These are phyloP conservation scores for Chaenogobius annularis DNA, from an alignment of 2,113 vertebrate genomes.

Conservation along the genomic window DNA sequence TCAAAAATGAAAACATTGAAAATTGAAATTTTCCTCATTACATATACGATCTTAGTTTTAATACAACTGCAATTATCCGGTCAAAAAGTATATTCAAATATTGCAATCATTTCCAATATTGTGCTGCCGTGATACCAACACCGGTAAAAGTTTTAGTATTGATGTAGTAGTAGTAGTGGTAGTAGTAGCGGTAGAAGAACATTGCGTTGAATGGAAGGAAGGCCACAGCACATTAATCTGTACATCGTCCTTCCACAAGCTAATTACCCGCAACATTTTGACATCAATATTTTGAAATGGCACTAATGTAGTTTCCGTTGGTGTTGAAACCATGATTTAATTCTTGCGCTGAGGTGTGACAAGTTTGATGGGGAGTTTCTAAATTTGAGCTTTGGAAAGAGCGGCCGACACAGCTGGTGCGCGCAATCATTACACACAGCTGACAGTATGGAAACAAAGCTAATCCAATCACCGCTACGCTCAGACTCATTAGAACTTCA, in stretches of 20 bases:
- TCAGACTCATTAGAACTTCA: neutral
- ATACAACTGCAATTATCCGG: too few species aligned
- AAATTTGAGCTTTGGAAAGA: slow-evolving; percentile 32
- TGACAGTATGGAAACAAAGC: slow-evolving; percentile 2
- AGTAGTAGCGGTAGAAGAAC: neutral
- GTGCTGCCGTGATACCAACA: too few species aligned
- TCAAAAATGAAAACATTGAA: too few species aligned
- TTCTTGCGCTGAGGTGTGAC: slow-evolving; percentile 36
- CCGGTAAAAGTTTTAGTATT: neutral
- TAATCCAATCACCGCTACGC: slow-evolving; percentile 3
- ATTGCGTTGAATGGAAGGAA: neutral
- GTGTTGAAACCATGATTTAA: slow-evolving; percentile 20
- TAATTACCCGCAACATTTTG: slow-evolving; percentile 27
- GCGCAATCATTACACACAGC: slow-evolving; percentile 34
- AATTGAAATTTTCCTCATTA: too few species aligned
- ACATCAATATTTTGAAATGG: slow-evolving; percentile 29
- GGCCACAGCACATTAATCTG: slow-evolving; percentile 2
- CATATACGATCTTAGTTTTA: too few species aligned
- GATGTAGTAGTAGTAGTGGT: neutral
- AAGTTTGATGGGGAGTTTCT: slow-evolving; percentile 17
- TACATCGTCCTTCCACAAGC: neutral
- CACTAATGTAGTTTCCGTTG: neutral
- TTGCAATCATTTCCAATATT: too few species aligned
- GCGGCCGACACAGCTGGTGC: slow-evolving; percentile 48
- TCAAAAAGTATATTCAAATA: too few species aligned